A percentile compares a stretch with the other conserved stretches of the same genome.
phyloP scores from a whole-genome alignment of 1,140 invertebrate genomes.

The Ephestia elutella region DNA sequence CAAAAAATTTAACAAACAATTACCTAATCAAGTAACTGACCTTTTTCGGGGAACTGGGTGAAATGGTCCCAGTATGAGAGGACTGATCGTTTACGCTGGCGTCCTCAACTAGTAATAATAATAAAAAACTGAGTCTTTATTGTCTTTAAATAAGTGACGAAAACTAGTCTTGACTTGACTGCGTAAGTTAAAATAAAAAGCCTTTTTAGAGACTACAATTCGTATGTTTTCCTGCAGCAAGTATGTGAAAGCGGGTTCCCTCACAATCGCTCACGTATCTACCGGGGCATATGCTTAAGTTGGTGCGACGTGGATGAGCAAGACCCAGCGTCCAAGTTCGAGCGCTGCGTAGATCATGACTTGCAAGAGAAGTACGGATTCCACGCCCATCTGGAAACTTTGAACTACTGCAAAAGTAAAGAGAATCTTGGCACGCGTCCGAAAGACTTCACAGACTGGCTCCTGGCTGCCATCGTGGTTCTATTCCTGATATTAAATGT shows the following conservation, averaged over 20 bases:
- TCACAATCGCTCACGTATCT: constrained; percentile 35
- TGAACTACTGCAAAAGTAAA: constrained; percentile 26
- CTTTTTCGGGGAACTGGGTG: too few relatives aligned
- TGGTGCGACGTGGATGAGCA: constrained; percentile 26
- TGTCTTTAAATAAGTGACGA: too few relatives aligned
- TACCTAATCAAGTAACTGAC: too few relatives aligned
- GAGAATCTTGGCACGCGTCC: constrained; percentile 10
- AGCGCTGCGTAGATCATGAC: constrained; percentile 31
- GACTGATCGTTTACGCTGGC: too few relatives aligned
- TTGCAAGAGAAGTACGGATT: constrained; percentile 22
- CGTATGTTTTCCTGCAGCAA: not conserved
- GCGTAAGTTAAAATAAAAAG: too few relatives aligned
- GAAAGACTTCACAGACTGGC: constrained; percentile 17
- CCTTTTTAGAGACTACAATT: too few relatives aligned
- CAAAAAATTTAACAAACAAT: too few relatives aligned
- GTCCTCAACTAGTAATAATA: too few relatives aligned
- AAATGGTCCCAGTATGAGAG: too few relatives aligned
- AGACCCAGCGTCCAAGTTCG: constrained; percentile 32
- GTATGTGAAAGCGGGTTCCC: constrained; percentile 9
- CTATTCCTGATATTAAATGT: constrained; percentile 30
- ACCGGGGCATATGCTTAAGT: constrained; percentile 40
- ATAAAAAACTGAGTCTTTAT: too few relatives aligned
- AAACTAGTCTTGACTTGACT: too few relatives aligned
- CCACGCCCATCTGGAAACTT: constrained; percentile 16
- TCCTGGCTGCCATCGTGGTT: constrained; percentile 23